Evolutionary conservation across 2,113 vertebrate species (phyloP), one percentile per base, ranked within the genome.

Genomic region (Promerops cafer): DNA sequence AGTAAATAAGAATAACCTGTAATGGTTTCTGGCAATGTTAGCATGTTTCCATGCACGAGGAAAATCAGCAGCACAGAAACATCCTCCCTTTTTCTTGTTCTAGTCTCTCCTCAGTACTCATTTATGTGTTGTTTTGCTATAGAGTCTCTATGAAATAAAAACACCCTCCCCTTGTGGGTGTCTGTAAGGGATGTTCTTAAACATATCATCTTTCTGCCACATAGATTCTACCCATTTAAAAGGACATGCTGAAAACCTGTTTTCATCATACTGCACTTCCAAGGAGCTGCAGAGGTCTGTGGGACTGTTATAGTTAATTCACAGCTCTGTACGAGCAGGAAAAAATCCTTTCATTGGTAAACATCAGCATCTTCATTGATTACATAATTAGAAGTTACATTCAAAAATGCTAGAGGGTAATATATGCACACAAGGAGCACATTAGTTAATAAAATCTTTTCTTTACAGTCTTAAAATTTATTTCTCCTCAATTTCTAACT

Each of bases 371-470:
- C 94, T 21, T 93, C 33, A 82, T 69, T 95, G 90, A 92, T 96
- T 97, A 90, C 74, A 56, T 94, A 93, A 97, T 93, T 79, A 95
- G 87, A 65, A 72, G 83, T 86, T 59, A 87, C 30, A 83, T 94
- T 96, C 44, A 93, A 72, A 92, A 93, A 88, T 54, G 64, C 66
- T 54, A 60, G 63, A 71, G 93, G 74, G 81, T 79, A 94, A 95
- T 92, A 89, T 45, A 92, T 83, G 92, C 96, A 97, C 88, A 90
- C 68, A 31, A 84, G 83, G 78, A 93, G 61, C 26, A 77, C n/a
- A 80, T 87, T 91, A 77, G 37, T 76, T 78, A 93, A 91, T 76
- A 94, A 90, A 81, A 92, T 74, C n/a, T 76, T 79, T 54, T 92
- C 53, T 85, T 70, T 49, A 45, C 31, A 52, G 53, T 84, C 97